Evolutionary conservation across 2,888 invertebrate species (phyloP).

Genomic region (Pachliopta kotzebuea): DNA sequence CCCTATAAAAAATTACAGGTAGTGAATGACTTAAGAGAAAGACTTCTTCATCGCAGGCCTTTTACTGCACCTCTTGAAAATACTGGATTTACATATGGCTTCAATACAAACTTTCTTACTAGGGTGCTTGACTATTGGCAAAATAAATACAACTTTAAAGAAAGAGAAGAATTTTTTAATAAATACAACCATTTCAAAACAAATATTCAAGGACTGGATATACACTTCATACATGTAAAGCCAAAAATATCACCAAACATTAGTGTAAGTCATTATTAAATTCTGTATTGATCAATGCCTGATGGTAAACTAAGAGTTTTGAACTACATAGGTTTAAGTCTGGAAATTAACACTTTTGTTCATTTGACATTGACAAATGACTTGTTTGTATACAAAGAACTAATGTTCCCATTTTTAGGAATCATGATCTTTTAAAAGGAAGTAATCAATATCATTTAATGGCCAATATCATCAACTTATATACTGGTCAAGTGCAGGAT

Average conservation of each 20-base stretch:
- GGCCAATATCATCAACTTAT: too few relatives aligned
- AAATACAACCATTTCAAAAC: constrained; percentile 87
- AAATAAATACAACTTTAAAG: constrained; percentile 83
- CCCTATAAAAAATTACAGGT: constrained; percentile 50
- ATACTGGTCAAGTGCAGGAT: too few relatives aligned
- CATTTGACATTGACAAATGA: too few relatives aligned
- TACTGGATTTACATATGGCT: constrained; percentile 89
- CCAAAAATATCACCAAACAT: constrained; percentile 61
- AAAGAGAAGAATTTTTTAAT: constrained; percentile 86
- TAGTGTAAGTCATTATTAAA: constrained; percentile 44
- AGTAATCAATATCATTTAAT: too few relatives aligned
- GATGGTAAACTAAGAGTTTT: too few relatives aligned
- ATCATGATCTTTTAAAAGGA: too few relatives aligned
- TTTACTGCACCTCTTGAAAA: constrained; percentile 83
- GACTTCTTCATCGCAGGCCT: constrained; percentile 72
- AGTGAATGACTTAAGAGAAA: constrained; percentile 74
- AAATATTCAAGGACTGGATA: constrained; percentile 85
- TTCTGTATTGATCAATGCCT: neutral
- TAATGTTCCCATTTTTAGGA: too few relatives aligned
- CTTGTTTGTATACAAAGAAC: too few relatives aligned
- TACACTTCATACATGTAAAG: constrained; percentile 88
- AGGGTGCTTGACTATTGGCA: constrained; percentile 89
- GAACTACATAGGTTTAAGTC: too few relatives aligned
- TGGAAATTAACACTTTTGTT: too few relatives aligned
- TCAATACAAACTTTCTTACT: constrained; percentile 85